These are phyloP conservation scores for Epinephelus fuscoguttatus DNA, from an alignment of 2,113 vertebrate species.

Conservation along the genomic window DNA sequence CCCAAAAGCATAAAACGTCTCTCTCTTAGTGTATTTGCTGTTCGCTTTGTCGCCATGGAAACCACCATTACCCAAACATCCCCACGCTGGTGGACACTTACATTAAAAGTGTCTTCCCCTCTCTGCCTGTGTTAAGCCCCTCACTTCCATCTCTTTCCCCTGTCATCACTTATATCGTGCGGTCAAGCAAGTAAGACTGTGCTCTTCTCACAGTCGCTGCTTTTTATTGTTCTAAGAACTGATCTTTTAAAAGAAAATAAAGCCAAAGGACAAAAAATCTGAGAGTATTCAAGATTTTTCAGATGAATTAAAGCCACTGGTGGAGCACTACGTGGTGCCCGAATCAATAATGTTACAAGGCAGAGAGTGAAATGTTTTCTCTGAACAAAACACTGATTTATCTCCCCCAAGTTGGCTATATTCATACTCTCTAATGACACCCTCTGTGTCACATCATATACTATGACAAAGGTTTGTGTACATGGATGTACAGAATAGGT, in stretches of 20 bases:
- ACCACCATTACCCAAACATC: constrained; percentile 83
- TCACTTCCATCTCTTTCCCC: constrained; percentile 38
- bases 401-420: constrained; percentile 50
- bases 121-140: constrained; percentile 33
- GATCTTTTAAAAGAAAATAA: neutral
- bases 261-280: neutral
- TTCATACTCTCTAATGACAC: constrained; percentile 71
- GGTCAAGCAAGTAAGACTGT: constrained; percentile 64
- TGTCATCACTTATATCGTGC: constrained; percentile 61
- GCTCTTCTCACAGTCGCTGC: constrained; percentile 9
- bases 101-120: constrained; percentile 76
- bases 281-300: constrained; percentile 13
- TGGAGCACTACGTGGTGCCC: constrained; percentile 36
- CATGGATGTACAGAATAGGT: constrained; percentile 55
- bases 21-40: constrained; percentile 75
- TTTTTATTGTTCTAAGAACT: neutral
- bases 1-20: constrained; percentile 70
- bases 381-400: constrained; percentile 64
- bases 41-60: constrained; percentile 82
- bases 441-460: constrained; percentile 56
- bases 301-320: constrained; percentile 53
- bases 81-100: constrained; percentile 71
- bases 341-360: constrained; percentile 61
- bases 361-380: constrained; percentile 61
- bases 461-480: constrained; percentile 60